phyloP scores from a whole-genome alignment of 2,888 invertebrate species.

The Poecilobothrus nobilitatus region DNA sequence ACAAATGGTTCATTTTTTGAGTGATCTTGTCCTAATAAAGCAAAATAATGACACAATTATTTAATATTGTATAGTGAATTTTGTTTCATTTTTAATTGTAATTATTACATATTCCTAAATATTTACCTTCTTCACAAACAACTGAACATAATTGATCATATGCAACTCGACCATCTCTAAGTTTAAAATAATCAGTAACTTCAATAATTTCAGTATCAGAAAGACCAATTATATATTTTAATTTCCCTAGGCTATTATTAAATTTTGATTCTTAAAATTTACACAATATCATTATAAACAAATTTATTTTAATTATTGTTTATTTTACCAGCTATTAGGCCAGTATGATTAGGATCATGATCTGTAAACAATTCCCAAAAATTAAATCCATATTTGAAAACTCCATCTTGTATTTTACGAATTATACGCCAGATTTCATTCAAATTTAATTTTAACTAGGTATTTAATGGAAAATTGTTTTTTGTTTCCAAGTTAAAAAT shows the following conservation, averaged over 20 bases:
- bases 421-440: constrained; percentile 70
- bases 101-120: too few relatives aligned
- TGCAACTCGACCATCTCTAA: constrained; percentile 68
- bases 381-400: constrained; percentile 62
- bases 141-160: constrained; percentile 69
- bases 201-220: constrained; percentile 64
- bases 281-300: too few relatives aligned
- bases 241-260: constrained; percentile 58
- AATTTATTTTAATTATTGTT: too few relatives aligned
- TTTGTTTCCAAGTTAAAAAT: too few relatives aligned
- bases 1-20: constrained; percentile 44
- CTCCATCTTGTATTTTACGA: constrained; percentile 69
- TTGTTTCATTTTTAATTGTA: not conserved
- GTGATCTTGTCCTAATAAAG: constrained; percentile 45
- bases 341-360: constrained; percentile 59
- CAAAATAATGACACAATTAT: not conserved
- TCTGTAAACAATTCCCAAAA: constrained; percentile 62
- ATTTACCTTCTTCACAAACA: constrained; percentile 46
- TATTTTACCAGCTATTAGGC: constrained; percentile 55
- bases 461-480: too few relatives aligned
- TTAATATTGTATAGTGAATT: not conserved
- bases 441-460: constrained; percentile 35
- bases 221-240: constrained; percentile 58
- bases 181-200: constrained; percentile 67
- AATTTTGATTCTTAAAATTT: constrained; percentile 57